Evolutionary conservation across 2,888 invertebrate species (phyloP).

Genomic region (Cephus pulcher): DNA sequence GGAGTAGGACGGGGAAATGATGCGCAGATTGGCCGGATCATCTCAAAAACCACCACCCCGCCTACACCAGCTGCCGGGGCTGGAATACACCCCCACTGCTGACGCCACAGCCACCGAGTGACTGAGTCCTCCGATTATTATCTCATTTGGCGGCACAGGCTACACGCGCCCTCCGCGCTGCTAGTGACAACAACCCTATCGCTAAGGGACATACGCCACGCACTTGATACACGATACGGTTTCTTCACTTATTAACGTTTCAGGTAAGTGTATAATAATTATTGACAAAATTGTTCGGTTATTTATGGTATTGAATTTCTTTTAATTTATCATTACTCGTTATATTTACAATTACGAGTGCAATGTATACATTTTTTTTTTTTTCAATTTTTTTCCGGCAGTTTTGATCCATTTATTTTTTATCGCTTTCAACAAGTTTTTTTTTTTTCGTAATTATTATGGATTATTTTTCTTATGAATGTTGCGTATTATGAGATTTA

Average conservation of each 20-base stretch:
- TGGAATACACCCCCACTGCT: slow-evolving; percentile 52
- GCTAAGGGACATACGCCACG: not conserved
- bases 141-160: slow-evolving; percentile 61
- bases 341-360: not conserved
- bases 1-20: slow-evolving; percentile 61
- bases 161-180: slow-evolving; percentile 35
- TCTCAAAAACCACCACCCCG: slow-evolving; percentile 63
- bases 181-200: slow-evolving; percentile 24
- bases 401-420: not conserved
- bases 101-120: slow-evolving; percentile 49
- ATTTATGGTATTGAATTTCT: not conserved
- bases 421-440: no score
- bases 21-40: slow-evolving; percentile 68
- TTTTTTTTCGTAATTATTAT: not conserved
- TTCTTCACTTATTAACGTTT: not conserved
- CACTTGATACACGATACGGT: not conserved
- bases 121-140: slow-evolving; percentile 62
- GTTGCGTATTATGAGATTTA: not conserved
- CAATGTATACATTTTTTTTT: not conserved
- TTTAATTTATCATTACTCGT: not conserved
- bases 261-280: not conserved
- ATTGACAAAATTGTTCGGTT: accelerated
- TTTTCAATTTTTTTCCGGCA: not conserved
- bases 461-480: not conserved
- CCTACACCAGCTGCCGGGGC: slow-evolving; percentile 30